Evolutionary conservation across 2,797 vertebrate species (phyloP), one percentile per base, ranked within the genome.

Genomic region (Emydoidea blandingii): DNA sequence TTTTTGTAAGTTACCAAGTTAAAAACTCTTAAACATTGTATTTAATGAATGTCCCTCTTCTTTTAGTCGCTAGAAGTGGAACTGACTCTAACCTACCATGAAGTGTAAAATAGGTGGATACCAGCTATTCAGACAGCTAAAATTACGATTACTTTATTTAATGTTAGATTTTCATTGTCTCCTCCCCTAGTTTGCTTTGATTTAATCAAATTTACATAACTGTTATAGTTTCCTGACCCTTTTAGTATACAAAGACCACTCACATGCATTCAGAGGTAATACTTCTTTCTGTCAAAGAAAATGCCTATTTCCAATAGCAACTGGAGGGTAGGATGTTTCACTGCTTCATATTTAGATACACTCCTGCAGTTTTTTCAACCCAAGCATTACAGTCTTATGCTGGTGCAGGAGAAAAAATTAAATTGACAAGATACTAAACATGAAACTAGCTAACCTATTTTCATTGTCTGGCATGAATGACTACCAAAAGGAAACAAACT

Each of bases 401-500:
- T 1, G 15, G 3, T 5, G n/a, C 23, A 53, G 79, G 0, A 3
- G 2, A 76, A 2, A 0, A 72, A 56, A 78, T 56, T 4, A 18
- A 29, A 19, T 4, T 52, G 2, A 16, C 16, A 19, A 0, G 9
- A 29, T 72, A 85, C 84, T 27, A 4, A 41, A 53, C 2, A 8
- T 6, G 1, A 62, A 54, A 65, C 7, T 37, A 79, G 3, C 47
- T 0, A 29, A 11, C 3, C 8, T 59, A 2, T 5, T 84, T 41
- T 79, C 25, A 68, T 19, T 37, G 65, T 68, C 18, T 37, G 65
- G 5, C 2, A 3, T 7, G 74, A 86, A 85, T 0, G 34, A 50
- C n/a, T 0, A 7, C 1, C 2, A 41, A 0, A 3, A 54, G 15
- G 7, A 1, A 21, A 18, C 52, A 50, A 44, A 11, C 4, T 3